phyloP scores from a whole-genome alignment of 2,888 invertebrate species.

The Drosophila imparisetae region DNA sequence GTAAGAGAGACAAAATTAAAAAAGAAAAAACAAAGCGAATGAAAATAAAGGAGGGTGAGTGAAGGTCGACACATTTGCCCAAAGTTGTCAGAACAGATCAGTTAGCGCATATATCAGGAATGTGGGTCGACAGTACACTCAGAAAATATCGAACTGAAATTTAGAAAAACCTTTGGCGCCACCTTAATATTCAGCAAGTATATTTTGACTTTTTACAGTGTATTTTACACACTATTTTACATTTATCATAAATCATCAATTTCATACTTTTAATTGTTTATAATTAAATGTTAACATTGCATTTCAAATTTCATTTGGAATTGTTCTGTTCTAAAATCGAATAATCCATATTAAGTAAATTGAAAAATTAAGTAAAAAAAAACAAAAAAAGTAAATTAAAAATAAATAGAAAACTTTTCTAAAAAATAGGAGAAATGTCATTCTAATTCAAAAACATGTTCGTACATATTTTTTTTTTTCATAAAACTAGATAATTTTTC shows the following conservation, averaged over 20 bases:
- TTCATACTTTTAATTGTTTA: background rate
- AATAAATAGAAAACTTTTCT: background rate
- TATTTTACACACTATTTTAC: background rate
- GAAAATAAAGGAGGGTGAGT: background rate
- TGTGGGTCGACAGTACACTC: slow-evolving; percentile 12
- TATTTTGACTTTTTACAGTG: no score
- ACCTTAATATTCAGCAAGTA: background rate
- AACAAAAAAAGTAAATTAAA: no score
- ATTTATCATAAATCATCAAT: no score
- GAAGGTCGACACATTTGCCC: slow-evolving; percentile 13
- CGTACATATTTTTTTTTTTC: background rate
- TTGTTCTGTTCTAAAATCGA: background rate
- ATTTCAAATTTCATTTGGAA: background rate
- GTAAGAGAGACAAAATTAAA: background rate
- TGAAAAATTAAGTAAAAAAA: no score
- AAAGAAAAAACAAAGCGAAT: background rate
- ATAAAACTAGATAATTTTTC: background rate
- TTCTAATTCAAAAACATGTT: background rate
- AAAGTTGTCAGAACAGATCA: slow-evolving; percentile 23
- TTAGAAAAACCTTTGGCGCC: background rate
- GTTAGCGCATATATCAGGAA: slow-evolving; percentile 19
- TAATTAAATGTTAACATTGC: background rate
- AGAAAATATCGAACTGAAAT: background rate
- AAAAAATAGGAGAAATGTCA: accelerated
- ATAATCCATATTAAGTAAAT: background rate